Base-by-base conservation (phyloP, 2,113 vertebrate species). In the Ochotona princeps region DNA sequence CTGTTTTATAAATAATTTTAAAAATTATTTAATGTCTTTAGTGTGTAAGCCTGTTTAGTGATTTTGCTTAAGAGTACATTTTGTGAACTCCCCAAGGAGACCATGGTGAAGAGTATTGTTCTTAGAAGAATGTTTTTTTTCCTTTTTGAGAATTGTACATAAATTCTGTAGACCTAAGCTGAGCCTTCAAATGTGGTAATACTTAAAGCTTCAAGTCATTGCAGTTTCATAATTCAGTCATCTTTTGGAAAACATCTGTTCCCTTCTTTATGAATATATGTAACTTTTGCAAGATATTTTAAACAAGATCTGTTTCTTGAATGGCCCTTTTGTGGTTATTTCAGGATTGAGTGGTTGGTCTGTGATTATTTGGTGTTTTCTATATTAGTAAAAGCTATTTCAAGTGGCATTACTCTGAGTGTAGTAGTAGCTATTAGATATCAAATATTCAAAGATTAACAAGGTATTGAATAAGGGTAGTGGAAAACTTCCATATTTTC, bases 301-400 rank as follows among this genome's bases (percentile, higher is more conserved):
- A 75, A 75, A 12, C 32, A 49, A 9, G 38, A 63, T 7, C 17
- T 88, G 21, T 83, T 89, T 89, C 23, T 89, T 61, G 13, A 83
- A 69, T 83, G 69, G 61, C 28, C 14, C 25, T 13, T 83, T 88
- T 35, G 83, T 51, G 11, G 25, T 73, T 51, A 32, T 83, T 93
- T 9, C 83, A 2, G 83, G 61, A 83, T 89, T 76, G 38, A 83
- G 51, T 89, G 76, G 70, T 70, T 44, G 38, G 3, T 44, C 23
- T 93, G 72, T 38, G 25, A 25, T 60, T 69, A 69, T 61, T 49
- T 89, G 83, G 32, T 83, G 9, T 76, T 93, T 75, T 89, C 51
- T 89, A 0, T 76, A 30, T 83, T 60, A 83, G 66, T 83, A 83
- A 75, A 83, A 88, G 49, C 9, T 69, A 83, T 88, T 67, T 88